Evolutionary conservation across 2,797 vertebrate genomes (phyloP), one percentile per base, ranked within the genome.

Genomic region (Sebastiscus albofasciatus): DNA sequence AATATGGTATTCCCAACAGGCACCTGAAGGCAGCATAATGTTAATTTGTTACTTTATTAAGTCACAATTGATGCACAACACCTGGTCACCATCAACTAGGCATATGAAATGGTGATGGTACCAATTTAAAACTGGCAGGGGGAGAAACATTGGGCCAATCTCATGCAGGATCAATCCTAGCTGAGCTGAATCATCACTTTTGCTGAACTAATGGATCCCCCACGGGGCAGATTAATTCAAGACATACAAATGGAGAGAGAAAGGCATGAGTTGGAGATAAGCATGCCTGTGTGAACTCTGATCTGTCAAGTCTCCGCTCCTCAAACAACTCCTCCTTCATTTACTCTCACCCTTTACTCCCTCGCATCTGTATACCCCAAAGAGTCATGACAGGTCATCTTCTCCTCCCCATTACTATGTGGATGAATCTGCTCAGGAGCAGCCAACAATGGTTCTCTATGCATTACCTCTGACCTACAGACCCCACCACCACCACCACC

Each of bases 401-500:
- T 84, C 82, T 80, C 83, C 75, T 88, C 85, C 81, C 78, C n/a
- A 62, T 76, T 73, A 84, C n/a, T 52, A 64, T 20, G 33, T 55
- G 61, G 65, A 56, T 33, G 34, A 91, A 79, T 77, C 81, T 83
- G 81, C 61, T 85, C 36, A 62, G 67, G 60, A 67, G 42, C 66
- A 75, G 20, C 65, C 16, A 77, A 90, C 86, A 93, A 89, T 80
- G 71, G 52, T 20, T 75, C 29, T 61, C 70, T 82, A 52, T 72
- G 60, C 68, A 75, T 90, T 81, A 84, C 81, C 84, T 84, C 55
- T 90, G 86, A 93, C 90, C 90, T 83, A 66, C 13, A 64, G 60
- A 46, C 71, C 62, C 66, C 22, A 24, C 24, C 24, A 24, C 24
- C 24, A 24, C 24, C 24, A 24, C 58, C 65, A 70, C 8, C 58